These are phyloP conservation scores for Caradrina clavipalpis DNA, from an alignment of 2,888 invertebrate species.

Conservation along the genomic window DNA sequence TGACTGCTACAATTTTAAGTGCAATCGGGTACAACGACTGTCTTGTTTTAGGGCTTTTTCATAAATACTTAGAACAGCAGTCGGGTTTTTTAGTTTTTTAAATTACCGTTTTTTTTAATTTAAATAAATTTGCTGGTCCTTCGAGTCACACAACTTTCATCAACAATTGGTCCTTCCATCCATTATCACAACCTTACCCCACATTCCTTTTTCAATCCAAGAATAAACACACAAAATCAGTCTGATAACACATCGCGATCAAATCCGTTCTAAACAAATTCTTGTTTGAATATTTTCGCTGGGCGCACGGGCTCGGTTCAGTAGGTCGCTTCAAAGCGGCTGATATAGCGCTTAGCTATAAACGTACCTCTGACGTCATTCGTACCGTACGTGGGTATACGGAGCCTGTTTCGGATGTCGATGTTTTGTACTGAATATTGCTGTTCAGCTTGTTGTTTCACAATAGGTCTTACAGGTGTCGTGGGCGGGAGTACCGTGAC, in stretches of 20 bases:
- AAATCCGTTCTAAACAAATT: conserved; percentile 55
- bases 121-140: no score
- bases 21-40: no score
- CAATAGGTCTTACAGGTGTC: conserved; percentile 7
- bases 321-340: conserved; percentile 77
- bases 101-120: no score
- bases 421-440: conserved; percentile 43
- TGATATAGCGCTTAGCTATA: conserved; percentile 69
- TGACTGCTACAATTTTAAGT: no score
- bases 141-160: no score
- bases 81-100: no score
- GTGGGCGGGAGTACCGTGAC: not conserved
- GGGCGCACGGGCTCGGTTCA: conserved; percentile 71
- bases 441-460: conserved; percentile 5
- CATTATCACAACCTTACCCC: not conserved
- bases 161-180: not conserved
- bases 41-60: no score
- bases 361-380: conserved; percentile 70
- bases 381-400: conserved; percentile 28
- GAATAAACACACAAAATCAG: conserved; percentile 1
- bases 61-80: no score
- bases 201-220: not conserved
- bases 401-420: conserved; percentile 28
- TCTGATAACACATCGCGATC: conserved; percentile 59
- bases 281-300: conserved; percentile 68